Evolutionary conservation across 2,888 invertebrate genomes (phyloP), one percentile per base, ranked within the genome.

Genomic region (Spicauda simplicius): DNA sequence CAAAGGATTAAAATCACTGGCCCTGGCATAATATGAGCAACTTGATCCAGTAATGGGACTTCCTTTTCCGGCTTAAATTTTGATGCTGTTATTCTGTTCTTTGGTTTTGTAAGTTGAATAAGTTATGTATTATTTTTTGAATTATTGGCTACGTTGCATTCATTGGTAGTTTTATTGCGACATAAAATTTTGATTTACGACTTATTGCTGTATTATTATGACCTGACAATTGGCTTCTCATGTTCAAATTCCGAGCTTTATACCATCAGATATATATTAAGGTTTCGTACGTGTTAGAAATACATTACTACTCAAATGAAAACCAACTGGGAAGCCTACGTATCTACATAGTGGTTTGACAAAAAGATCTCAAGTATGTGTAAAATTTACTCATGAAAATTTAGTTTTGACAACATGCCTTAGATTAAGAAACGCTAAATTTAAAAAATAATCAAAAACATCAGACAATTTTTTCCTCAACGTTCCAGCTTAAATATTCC

Each of bases 401-500:
- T 4, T 5, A 5, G 5, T 25, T 25, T 33, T 6, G 33, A 30
- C 3, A 30, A 7, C 4, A 30, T 33, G 1, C 33, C 33, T 33
- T 33, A 33, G 33, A 10, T 10, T 33, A 1, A 14, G 14, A 41
- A 41, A 14, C 1, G 2, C 0, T 41, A 14, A 0, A 3, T 14
- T 12, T 3, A 14, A 41, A 14, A 14, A 12, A 14, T 14, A 41
- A 41, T 3, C 10, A 12, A 41, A 41, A 41, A 33, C 33, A 41
- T 41, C 14, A 41, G 14, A 41, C 41, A 41, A 53, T 41, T 52
- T 41, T 54, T 65, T 64, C 60, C 56, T 55, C 50, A 50, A 61
- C 25, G 25, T 25, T 25, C 2, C 60, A 61, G 54, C 60, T 66
- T 18, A 66, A 69, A 66, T 73, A 76, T 76, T 74, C 77, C 74